Conservation (phyloP, 2,113 vertebrate genomes). For the Mastomys coucha region DNA sequence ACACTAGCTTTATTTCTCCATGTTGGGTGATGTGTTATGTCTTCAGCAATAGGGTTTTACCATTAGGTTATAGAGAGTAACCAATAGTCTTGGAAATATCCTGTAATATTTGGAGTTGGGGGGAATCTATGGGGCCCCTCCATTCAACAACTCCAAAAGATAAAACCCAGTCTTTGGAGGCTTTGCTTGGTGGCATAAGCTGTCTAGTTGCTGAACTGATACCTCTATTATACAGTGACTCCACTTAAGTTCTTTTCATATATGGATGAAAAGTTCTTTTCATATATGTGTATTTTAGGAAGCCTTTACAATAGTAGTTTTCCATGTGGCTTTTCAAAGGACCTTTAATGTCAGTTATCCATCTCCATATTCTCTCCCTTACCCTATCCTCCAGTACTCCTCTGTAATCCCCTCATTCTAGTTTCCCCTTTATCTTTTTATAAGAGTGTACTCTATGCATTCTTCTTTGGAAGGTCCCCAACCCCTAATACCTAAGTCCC, state of each 20-base stretch:
- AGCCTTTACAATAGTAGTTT: neutral
- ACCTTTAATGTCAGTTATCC: neutral
- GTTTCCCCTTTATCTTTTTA: neutral
- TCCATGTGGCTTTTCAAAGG: neutral
- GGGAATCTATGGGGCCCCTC: neutral
- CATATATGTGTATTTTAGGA: neutral
- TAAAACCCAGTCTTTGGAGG: neutral
- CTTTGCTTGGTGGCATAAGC: neutral
- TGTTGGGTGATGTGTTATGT: neutral
- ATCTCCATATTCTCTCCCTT: neutral
- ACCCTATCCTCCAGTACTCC: neutral
- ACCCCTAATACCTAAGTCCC: neutral
- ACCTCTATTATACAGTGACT: neutral
- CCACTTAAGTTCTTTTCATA: neutral
- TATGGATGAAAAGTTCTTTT: too few species aligned
- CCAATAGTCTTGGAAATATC: neutral
- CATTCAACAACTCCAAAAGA: neutral
- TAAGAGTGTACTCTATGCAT: neutral
- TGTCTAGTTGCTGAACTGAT: neutral
- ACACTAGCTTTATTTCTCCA: neutral
- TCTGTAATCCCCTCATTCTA: neutral
- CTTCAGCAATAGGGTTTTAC: neutral
- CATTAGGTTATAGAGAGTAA: neutral
- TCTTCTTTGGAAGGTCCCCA: neutral
- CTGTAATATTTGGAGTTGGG: neutral